Evolutionary conservation across 2,113 vertebrate genomes (phyloP), one percentile per base, ranked within the genome.

Genomic region (Gallinago jamesoni): DNA sequence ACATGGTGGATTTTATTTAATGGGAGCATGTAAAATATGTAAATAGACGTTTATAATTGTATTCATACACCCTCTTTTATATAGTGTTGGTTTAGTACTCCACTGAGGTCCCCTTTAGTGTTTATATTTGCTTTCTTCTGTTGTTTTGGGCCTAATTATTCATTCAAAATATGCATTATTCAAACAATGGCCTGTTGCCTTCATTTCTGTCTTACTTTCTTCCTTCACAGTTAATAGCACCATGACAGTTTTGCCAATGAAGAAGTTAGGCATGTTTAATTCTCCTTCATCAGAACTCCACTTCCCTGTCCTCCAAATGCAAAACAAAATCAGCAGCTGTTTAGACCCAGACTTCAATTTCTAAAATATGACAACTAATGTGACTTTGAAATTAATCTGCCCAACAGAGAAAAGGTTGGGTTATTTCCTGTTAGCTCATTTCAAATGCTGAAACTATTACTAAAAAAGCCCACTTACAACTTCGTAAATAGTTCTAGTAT

Each of bases 161-260:
- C 9, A 92, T 95, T 95, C 63, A 86, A 72, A 66, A 91, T 53
- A 62, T 88, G 52, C 72, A 60, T 90, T 93, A 94, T 90, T 83
- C 57, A 93, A 89, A 63, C 6, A 2, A 84, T 94, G 55, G 55
- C 79, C 91, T 91, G 63, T 79, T 96, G 87, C 75, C 87, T 95
- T 95, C 35, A 67, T 86, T 95, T 82, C 50, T 95, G 53, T 47
- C 88, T 82, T 90, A 12, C 52, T 68, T 93, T 67, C 77, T 72
- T 83, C 53, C 39, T 87, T 82, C 75, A 67, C 9, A 30, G 56
- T 64, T 81, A 93, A 64, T 69, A 93, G 7, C 27, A 84, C 30
- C 62, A 69, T 73, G 77, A 84, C 57, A 78, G 57, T 78, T 91
- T 92, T 92, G 59, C 60, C 83, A 77, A n/a, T 84, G 82, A 80